These are phyloP conservation scores for Enteromius unitaeniatus DNA, from an alignment of 2,797 vertebrate genomes.

Conservation along the genomic window DNA sequence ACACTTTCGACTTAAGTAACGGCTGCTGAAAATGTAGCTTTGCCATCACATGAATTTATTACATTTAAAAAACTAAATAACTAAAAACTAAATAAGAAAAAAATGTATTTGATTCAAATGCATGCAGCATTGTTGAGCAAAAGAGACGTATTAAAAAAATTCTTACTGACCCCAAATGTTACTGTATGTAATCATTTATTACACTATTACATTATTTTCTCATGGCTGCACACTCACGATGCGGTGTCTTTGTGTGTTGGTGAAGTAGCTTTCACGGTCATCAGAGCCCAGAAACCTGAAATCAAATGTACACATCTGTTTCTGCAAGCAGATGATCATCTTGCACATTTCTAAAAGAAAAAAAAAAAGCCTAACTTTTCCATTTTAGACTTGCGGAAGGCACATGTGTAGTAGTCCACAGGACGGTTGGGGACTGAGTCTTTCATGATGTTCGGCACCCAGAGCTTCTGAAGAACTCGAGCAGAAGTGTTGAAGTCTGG, in stretches of 20 bases:
- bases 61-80: background rate
- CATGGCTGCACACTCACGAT: constrained; percentile 73
- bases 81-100: background rate
- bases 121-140: background rate
- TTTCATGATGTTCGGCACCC: constrained; percentile 75
- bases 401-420: constrained; percentile 80
- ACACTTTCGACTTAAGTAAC: background rate
- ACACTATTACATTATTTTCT: background rate
- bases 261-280: constrained; percentile 77
- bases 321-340: background rate
- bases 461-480: constrained; percentile 71
- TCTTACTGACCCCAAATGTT: background rate
- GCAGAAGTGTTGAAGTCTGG: constrained; percentile 77
- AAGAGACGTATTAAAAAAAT: background rate
- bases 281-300: constrained; percentile 82
- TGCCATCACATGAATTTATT: background rate
- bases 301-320: background rate
- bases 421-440: constrained; percentile 79
- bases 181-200: background rate
- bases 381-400: constrained; percentile 81
- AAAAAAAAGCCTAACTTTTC: constrained; percentile 67
- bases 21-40: background rate
- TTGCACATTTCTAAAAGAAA: background rate
- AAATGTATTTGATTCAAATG: background rate
- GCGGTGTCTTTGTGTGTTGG: constrained; percentile 79